Conservation (phyloP, 2,888 invertebrate species). For the Melinopterus prodromus region DNA sequence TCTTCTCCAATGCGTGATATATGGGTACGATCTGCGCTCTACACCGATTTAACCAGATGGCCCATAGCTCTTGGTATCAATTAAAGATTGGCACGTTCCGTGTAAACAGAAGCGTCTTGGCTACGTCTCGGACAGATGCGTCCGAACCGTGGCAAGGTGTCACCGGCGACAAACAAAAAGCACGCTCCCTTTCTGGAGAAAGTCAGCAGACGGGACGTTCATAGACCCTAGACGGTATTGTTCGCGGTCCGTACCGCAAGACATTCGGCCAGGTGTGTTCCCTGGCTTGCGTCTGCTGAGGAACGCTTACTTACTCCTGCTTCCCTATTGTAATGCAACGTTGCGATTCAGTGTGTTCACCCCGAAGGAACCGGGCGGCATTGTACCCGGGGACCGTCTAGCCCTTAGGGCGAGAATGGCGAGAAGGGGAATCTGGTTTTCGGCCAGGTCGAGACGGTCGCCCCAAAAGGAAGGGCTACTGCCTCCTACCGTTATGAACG, state of each 20-base stretch:
- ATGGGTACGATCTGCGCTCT: neutral
- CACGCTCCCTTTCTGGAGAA: slow-evolving; percentile 4
- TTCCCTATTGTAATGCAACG: neutral
- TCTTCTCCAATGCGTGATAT: neutral
- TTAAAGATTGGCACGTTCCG: neutral
- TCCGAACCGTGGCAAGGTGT: neutral
- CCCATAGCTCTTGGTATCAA: neutral
- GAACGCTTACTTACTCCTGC: neutral
- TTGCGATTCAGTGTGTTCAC: neutral
- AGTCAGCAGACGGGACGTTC: slow-evolving; percentile 4
- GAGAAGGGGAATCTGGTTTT: neutral
- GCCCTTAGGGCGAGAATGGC: neutral
- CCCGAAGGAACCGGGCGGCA: neutral
- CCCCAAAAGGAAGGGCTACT: neutral
- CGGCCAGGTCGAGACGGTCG: neutral
- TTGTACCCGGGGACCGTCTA: neutral
- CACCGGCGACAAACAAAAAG: neutral
- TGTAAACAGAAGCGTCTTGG: neutral
- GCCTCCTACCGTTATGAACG: neutral
- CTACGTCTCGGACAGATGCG: neutral
- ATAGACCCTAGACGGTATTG: slow-evolving; percentile 4
- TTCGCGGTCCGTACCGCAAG: neutral
- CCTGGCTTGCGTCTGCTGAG: neutral
- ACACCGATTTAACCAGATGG: neutral
- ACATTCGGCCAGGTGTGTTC: neutral